These are phyloP conservation scores for Aphelinus certus DNA, from an alignment of 1,140 invertebrate genomes.

Conservation along the genomic window DNA sequence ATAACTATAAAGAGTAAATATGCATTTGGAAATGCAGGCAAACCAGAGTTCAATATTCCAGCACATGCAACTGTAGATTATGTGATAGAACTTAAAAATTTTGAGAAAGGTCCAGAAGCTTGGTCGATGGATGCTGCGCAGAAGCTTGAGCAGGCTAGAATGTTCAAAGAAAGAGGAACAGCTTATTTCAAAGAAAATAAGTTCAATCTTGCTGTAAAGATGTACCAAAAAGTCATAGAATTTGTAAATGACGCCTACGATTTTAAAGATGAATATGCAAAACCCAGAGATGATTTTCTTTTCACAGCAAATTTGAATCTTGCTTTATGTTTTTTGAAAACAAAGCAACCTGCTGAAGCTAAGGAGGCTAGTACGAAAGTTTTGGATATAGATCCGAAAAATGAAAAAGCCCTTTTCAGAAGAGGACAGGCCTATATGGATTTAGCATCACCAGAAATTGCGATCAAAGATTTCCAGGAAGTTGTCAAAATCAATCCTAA, in stretches of 20 bases:
- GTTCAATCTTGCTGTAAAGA: slow-evolving; percentile 82
- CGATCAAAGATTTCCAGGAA: slow-evolving; percentile 81
- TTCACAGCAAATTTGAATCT: slow-evolving; percentile 85
- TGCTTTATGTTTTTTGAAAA: slow-evolving; percentile 86
- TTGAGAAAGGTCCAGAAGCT: slow-evolving; percentile 84
- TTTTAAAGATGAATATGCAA: slow-evolving; percentile 49
- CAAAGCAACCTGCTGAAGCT: slow-evolving; percentile 78
- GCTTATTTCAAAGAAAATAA: slow-evolving; percentile 88
- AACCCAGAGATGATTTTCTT: slow-evolving; percentile 71
- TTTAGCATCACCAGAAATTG: slow-evolving; percentile 81
- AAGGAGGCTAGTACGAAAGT: slow-evolving; percentile 77
- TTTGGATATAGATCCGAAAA: slow-evolving; percentile 78
- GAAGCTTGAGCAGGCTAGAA: slow-evolving; percentile 82
- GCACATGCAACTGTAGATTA: slow-evolving; percentile 84
- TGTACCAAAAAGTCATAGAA: slow-evolving; percentile 80
- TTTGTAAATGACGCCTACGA: slow-evolving; percentile 66
- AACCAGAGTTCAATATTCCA: slow-evolving; percentile 79
- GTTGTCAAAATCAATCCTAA: slow-evolving; percentile 79
- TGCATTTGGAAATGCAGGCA: slow-evolving; percentile 82
- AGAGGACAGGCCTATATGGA: slow-evolving; percentile 83
- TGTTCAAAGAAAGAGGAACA: slow-evolving; percentile 91
- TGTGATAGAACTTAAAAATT: slow-evolving; percentile 80
- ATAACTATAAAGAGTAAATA: slow-evolving; percentile 82
- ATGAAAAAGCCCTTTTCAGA: slow-evolving; percentile 91
- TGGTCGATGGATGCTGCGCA: slow-evolving; percentile 85